These are phyloP conservation scores for Heteractis magnifica DNA, from an alignment of 92 coral and sea anemone genomes.

Conservation along the genomic window DNA sequence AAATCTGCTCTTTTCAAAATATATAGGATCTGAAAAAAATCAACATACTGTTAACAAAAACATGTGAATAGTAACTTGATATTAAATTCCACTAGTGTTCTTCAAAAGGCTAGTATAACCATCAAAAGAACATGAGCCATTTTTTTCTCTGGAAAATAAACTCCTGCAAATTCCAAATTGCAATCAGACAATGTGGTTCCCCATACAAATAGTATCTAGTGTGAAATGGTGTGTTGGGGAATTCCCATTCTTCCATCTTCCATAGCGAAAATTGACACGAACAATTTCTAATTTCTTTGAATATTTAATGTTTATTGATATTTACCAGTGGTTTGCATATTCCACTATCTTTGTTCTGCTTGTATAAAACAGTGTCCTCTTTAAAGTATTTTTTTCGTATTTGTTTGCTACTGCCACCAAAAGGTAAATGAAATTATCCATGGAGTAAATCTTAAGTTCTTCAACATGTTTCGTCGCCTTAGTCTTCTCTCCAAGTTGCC, in stretches of 20 bases:
- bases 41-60: not conserved
- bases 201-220: no score
- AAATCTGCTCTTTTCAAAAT: slow-evolving; percentile 1
- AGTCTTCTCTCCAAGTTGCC: slow-evolving; percentile 37
- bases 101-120: not conserved
- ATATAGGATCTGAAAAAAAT: not conserved
- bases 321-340: slow-evolving; percentile 33
- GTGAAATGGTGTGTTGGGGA: slow-evolving; percentile 20
- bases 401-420: slow-evolving; percentile 44
- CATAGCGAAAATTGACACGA: slow-evolving; percentile 34
- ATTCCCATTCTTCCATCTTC: slow-evolving; percentile 43
- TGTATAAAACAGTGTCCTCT: slow-evolving; percentile 35
- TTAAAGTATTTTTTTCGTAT: slow-evolving; percentile 30
- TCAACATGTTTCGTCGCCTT: slow-evolving; percentile 42
- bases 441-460: slow-evolving; percentile 20
- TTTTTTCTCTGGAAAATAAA: no score
- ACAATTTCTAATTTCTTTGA: slow-evolving; percentile 45
- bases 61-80: not conserved
- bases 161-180: no score
- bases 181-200: no score
- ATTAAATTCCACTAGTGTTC: no score
- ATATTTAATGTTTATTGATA: slow-evolving; percentile 22
- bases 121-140: not conserved
- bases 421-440: slow-evolving; percentile 33
- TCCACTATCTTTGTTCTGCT: slow-evolving; percentile 35